These are phyloP conservation scores for Phalacrocorax brasilianus DNA, from an alignment of 2,113 vertebrate species.

Conservation along the genomic window DNA sequence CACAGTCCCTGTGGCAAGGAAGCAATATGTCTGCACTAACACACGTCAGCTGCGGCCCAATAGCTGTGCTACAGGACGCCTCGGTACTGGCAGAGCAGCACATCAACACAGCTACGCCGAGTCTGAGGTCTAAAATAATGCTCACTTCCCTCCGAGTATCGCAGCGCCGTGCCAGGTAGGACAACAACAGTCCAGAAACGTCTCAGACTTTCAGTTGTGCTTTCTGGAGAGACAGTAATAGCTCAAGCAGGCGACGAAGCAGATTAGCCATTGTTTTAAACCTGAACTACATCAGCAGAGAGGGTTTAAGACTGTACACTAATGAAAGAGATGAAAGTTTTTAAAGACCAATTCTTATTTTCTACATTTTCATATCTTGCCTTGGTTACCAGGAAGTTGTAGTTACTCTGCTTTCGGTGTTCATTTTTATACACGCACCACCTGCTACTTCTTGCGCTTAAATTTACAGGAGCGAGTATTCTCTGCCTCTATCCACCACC, in stretches of 20 bases:
- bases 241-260: not conserved
- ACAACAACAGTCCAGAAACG: not conserved
- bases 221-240: not conserved
- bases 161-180: not conserved
- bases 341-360: not conserved
- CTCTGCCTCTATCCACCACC: not conserved
- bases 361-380: not conserved
- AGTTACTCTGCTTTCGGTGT: not conserved
- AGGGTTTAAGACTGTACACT: not conserved
- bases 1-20: not conserved
- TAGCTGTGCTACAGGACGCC: not conserved
- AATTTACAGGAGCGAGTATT: not conserved
- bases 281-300: not conserved
- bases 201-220: not conserved
- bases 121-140: not conserved
- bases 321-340: not conserved
- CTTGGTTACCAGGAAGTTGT: not conserved
- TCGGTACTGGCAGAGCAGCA: not conserved
- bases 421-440: not conserved
- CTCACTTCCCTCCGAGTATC: not conserved
- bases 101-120: not conserved
- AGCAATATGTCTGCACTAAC: rapidly evolving
- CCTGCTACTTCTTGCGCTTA: not conserved
- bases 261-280: not conserved
- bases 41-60: not conserved